phyloP scores from a whole-genome alignment of 2,113 vertebrate species.

The Passer montanus region DNA sequence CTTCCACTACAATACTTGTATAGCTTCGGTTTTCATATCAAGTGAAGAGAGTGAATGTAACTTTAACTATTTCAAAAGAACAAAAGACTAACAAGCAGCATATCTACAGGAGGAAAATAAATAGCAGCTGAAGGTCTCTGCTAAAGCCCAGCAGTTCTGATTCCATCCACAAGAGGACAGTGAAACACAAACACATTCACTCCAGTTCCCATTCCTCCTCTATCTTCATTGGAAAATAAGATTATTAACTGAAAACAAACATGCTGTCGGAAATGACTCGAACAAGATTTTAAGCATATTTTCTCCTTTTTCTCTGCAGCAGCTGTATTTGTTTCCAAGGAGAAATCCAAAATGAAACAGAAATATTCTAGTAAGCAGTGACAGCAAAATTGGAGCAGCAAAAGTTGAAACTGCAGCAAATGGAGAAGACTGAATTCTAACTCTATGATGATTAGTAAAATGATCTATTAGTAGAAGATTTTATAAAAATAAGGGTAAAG shows the following conservation, averaged over 20 bases:
- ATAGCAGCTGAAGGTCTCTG: neutral
- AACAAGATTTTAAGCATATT: neutral
- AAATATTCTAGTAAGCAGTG: neutral
- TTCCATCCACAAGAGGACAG: conserved; percentile 69
- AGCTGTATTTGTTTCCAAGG: neutral
- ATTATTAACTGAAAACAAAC: conserved; percentile 27
- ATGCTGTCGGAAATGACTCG: neutral
- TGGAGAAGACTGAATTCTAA: neutral
- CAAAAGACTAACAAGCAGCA: neutral
- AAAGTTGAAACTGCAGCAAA: neutral
- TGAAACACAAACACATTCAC: conserved; percentile 48
- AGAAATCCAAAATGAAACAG: neutral
- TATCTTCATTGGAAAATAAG: neutral
- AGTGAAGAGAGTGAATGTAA: neutral
- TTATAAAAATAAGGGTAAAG: neutral
- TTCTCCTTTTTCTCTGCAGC: neutral
- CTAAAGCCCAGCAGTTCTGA: conserved; percentile 55
- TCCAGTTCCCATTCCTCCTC: neutral
- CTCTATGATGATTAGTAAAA: neutral
- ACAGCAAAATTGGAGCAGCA: neutral
- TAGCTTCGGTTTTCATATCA: neutral
- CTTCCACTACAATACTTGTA: neutral
- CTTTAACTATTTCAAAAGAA: neutral
- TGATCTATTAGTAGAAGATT: neutral
- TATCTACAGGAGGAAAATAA: neutral